Conservation (phyloP, 1,140 invertebrate species). For the Bilobella aurantiaca region DNA sequence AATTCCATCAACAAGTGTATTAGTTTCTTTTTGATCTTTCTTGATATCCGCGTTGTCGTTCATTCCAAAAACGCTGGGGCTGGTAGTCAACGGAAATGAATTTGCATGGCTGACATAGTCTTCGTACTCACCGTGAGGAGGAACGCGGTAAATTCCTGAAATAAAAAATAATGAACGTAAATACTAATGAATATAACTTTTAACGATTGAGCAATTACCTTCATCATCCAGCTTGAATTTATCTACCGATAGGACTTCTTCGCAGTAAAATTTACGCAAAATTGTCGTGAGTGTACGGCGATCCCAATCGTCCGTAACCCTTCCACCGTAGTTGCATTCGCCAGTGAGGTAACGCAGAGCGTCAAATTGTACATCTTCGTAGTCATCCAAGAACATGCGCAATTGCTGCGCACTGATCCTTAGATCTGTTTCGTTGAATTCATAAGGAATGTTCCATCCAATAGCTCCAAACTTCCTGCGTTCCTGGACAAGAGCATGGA, state of each 20-base stretch:
- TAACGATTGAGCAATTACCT: constrained; percentile 28
- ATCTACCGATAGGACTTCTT: constrained; percentile 38
- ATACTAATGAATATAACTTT: not conserved
- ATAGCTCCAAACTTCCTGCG: constrained; percentile 81
- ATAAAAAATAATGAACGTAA: constrained; percentile 18
- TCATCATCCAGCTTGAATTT: constrained; percentile 42
- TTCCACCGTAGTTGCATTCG: constrained; percentile 92
- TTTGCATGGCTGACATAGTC: constrained; percentile 65
- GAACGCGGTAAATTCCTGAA: constrained; percentile 61
- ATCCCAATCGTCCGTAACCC: constrained; percentile 92
- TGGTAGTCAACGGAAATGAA: constrained; percentile 63
- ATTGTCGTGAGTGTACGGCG: constrained; percentile 73
- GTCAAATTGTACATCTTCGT: constrained; percentile 73
- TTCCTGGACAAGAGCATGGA: constrained; percentile 86
- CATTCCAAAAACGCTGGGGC: constrained; percentile 83
- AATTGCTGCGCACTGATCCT: constrained; percentile 64
- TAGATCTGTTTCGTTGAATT: constrained; percentile 91
- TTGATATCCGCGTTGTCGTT: constrained; percentile 88
- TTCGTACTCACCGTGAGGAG: constrained; percentile 61
- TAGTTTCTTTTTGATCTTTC: constrained; percentile 81
- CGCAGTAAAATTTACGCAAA: constrained; percentile 67
- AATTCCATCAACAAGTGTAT: constrained; percentile 64
- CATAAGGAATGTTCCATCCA: constrained; percentile 91
- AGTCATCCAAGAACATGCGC: constrained; percentile 78
- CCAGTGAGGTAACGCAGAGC: constrained; percentile 82